Conservation (phyloP, 2,113 vertebrate species). For the Gila orcuttii region DNA sequence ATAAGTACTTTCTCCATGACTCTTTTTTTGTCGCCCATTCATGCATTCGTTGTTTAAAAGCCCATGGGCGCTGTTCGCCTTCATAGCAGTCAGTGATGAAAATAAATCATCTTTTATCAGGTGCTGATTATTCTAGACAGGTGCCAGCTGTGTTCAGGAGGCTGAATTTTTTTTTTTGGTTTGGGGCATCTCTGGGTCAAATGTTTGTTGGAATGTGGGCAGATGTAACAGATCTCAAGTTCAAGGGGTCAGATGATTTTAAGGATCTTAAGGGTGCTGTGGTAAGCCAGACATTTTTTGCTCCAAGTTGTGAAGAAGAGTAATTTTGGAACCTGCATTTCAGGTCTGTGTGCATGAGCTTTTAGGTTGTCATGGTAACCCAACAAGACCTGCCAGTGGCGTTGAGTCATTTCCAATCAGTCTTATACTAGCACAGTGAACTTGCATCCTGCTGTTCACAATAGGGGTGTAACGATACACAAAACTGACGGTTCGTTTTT, state of each 20-base stretch:
- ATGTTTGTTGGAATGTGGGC: neutral
- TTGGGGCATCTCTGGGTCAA: neutral
- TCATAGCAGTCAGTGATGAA: constrained; percentile 1
- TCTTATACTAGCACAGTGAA: neutral
- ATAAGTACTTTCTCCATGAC: constrained; percentile 1
- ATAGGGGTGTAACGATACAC: too few species aligned
- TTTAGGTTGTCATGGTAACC: constrained; percentile 43
- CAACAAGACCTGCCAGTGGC: constrained; percentile 26
- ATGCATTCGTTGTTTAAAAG: constrained; percentile 21
- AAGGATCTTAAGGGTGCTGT: neutral
- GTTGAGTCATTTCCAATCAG: constrained; percentile 35
- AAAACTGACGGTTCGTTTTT: too few species aligned
- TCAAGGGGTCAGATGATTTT: neutral
- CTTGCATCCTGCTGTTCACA: neutral
- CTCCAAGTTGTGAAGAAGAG: constrained; percentile 23
- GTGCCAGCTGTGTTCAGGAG: neutral
- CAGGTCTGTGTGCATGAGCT: constrained; percentile 47
- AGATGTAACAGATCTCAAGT: neutral
- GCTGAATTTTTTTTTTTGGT: neutral
- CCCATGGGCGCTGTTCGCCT: constrained; percentile 1
- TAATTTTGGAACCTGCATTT: constrained; percentile 24
- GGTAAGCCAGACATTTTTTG: neutral
- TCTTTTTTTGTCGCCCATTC: constrained; percentile 3
- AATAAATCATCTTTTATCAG: neutral
- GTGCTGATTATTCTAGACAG: neutral